Percentiles rank a stretch among this genome's conserved stretches.
Conservation (phyloP, 2,113 vertebrate genomes). For the Syngnathus typhle region DNA sequence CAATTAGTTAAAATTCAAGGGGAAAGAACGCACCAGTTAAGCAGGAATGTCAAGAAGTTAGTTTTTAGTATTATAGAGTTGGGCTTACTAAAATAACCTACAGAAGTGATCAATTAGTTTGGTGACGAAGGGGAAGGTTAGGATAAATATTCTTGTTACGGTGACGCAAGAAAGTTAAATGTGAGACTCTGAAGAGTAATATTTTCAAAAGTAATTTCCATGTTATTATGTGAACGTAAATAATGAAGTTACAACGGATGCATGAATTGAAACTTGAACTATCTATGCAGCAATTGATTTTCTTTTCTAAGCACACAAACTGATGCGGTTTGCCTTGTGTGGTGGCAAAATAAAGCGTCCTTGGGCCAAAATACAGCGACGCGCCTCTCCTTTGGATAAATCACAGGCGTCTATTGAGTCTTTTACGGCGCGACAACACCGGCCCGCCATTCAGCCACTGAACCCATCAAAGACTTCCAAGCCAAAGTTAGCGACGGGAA, state of each 20-base stretch:
- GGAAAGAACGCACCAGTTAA: too few species aligned
- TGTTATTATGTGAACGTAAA: not conserved
- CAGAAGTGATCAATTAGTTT: too few species aligned
- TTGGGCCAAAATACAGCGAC: conserved; percentile 64
- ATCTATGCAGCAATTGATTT: conserved; percentile 28
- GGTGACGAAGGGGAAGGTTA: not conserved
- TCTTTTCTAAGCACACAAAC: conserved; percentile 53
- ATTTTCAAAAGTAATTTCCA: not conserved
- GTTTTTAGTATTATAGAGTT: too few species aligned
- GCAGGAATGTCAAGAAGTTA: too few species aligned
- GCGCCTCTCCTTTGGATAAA: conserved; percentile 72
- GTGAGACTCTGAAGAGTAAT: not conserved
- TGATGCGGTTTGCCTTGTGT: conserved; percentile 57
- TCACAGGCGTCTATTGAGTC: conserved; percentile 74
- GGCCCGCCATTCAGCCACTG: conserved; percentile 61
- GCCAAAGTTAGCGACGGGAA: conserved; percentile 73
- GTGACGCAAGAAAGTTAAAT: not conserved
- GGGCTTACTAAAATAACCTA: too few species aligned
- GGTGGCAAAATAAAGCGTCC: conserved; percentile 64
- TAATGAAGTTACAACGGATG: not conserved
- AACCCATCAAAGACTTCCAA: conserved; percentile 70
- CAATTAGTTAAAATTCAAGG: too few species aligned
- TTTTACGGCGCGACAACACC: conserved; percentile 64
- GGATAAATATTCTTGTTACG: too few species aligned
- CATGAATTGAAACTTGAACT: conserved; percentile 21